phyloP scores from a whole-genome alignment of 2,113 vertebrate species.

The Emydocephalus ijimae region DNA sequence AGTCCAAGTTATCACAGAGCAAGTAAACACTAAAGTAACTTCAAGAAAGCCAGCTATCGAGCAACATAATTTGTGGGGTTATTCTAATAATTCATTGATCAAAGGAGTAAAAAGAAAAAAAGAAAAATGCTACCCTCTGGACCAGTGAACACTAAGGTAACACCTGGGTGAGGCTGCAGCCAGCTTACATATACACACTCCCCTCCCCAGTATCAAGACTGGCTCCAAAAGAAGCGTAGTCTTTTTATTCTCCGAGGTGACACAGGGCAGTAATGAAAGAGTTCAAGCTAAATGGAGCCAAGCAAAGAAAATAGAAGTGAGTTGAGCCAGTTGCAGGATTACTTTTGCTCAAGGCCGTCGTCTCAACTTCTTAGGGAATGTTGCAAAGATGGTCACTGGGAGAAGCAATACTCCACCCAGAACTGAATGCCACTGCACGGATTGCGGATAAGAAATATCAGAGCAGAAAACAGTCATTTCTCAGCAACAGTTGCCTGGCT shows the following conservation, averaged over 20 bases:
- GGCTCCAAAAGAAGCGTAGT: background rate
- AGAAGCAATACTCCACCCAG: slow-evolving; percentile 91
- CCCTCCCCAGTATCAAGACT: background rate
- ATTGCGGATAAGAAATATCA: slow-evolving; percentile 42
- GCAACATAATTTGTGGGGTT: background rate
- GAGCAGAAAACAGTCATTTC: background rate
- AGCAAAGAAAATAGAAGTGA: slow-evolving; percentile 24
- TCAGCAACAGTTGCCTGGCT: background rate
- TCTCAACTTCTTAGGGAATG: slow-evolving; percentile 76
- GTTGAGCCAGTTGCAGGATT: slow-evolving; percentile 61
- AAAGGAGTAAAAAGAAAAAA: background rate
- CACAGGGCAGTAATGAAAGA: background rate
- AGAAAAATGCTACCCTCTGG: background rate
- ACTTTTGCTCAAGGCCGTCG: slow-evolving; percentile 86
- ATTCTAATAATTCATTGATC: background rate
- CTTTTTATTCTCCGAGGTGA: background rate
- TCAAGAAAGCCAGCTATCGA: background rate
- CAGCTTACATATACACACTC: background rate
- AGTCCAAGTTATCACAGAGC: background rate
- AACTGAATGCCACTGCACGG: slow-evolving; percentile 91
- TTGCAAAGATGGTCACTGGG: slow-evolving; percentile 80
- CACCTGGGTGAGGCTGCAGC: background rate
- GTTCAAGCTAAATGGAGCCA: background rate
- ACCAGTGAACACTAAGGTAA: background rate
- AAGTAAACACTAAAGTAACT: background rate